Evolutionary conservation across 2,888 invertebrate species (phyloP).

Genomic region (Eremobia ochroleuca): DNA sequence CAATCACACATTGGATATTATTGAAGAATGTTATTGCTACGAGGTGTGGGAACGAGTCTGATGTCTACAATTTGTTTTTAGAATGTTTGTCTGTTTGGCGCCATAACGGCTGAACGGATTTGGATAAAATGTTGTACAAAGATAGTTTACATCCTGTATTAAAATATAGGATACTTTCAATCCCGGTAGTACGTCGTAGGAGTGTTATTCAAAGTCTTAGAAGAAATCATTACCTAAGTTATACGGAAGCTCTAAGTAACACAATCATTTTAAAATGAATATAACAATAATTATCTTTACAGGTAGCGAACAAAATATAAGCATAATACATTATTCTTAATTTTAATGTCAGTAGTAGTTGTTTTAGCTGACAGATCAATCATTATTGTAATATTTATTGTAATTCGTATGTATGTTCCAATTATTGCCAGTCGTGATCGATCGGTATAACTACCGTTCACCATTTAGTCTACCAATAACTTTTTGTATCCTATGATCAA

Average conservation of each 20-base stretch:
- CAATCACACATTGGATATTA: too few relatives aligned
- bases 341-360: conserved; percentile 13
- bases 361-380: conserved; percentile 27
- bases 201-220: background rate
- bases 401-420: conserved; percentile 37
- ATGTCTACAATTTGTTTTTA: too few relatives aligned
- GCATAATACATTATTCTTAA: conserved; percentile 21
- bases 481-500: conserved; percentile 26
- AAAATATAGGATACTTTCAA: too few relatives aligned
- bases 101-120: too few relatives aligned
- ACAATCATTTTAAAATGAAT: background rate
- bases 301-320: conserved; percentile 15
- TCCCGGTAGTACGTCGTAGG: too few relatives aligned
- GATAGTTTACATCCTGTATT: too few relatives aligned
- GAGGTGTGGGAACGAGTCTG: too few relatives aligned
- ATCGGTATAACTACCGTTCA: conserved; percentile 27
- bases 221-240: background rate
- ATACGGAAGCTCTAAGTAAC: conserved; percentile 15
- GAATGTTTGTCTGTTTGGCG: too few relatives aligned
- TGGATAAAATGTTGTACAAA: too few relatives aligned
- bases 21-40: too few relatives aligned
- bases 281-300: conserved; percentile 6
- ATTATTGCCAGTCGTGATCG: conserved; percentile 50
- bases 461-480: conserved; percentile 18
- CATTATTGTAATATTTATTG: conserved; percentile 40